Percentiles rank a stretch among this genome's conserved stretches.
Evolutionary conservation across 64 coral and sea anemone genomes (phyloP).

Genomic region (Anthopleura sola): DNA sequence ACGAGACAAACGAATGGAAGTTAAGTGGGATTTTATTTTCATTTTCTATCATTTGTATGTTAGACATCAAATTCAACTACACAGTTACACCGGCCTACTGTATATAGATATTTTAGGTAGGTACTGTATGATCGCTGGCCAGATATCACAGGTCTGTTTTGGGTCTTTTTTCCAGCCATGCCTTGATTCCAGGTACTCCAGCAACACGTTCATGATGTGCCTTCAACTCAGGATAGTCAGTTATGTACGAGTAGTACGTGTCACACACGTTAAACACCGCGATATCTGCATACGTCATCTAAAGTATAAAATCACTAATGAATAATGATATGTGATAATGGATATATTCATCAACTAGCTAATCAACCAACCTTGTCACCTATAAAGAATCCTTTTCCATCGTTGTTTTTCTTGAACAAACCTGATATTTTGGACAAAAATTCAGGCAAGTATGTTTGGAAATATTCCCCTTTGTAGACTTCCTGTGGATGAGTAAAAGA

Average conservation of each 20-base stretch:
- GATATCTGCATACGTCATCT: slow-evolving; percentile 25
- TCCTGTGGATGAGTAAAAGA: neutral
- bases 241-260: neutral
- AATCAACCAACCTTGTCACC: slow-evolving; percentile 24
- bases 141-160: neutral
- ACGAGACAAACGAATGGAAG: no score
- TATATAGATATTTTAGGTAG: no score
- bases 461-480: neutral
- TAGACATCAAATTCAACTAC: no score
- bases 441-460: neutral
- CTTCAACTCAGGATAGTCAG: slow-evolving; percentile 7
- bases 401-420: slow-evolving; percentile 5
- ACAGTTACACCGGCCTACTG: no score
- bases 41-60: no score
- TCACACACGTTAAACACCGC: neutral
- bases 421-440: neutral
- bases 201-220: slow-evolving; percentile 1
- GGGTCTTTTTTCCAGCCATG: slow-evolving; percentile 23
- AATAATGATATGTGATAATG: no score
- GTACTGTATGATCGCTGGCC: no score
- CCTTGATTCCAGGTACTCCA: slow-evolving; percentile 11
- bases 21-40: no score
- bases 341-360: no score
- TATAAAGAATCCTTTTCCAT: slow-evolving; percentile 23
- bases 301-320: neutral